Base-by-base conservation (phyloP, 2,797 vertebrate species). In the Acomys russatus region DNA sequence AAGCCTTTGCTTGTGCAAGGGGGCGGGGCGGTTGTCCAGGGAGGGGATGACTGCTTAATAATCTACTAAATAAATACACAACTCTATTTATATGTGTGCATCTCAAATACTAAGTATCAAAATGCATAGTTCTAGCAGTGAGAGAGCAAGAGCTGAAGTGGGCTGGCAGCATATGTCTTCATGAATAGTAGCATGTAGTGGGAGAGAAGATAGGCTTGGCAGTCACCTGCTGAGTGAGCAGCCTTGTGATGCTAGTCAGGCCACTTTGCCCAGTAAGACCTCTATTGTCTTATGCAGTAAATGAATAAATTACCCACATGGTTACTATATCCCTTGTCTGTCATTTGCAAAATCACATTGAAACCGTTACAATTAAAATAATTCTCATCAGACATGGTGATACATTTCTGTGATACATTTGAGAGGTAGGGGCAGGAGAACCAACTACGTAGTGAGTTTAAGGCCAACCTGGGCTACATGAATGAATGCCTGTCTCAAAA, bases 31-130 rank as follows among this genome's bases (percentile, higher is more conserved):
- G 44, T 44, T 80, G 97, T 97, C 91, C 98, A 98, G 28, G 98
- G 98, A 0, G 97, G 98, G 82, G 98, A 98, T 35, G 99, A 99
- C 84, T 98, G 99, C 84, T 95, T 99, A 71, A 96, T 99, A 38
- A 97, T 98, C 95, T 99, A 99, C 35, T 73, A 30, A 87, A 71
- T 56, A 44, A n/a, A 71, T 6, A 70, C 4, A 86, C 49, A 68
- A 49, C 49, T 54, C 56, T 59, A 28, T 35, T 71, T 71, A n/a
- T 44, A 74, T 80, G 82, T 54, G 51, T 35, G 23, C 88, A 63
- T 38, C 35, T 80, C 44, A 90, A n/a, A 49, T 17, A 59, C 90
- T 95, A n/a, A 89, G 12, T 93, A 66, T 91, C 49, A 63, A 93
- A 92, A 23, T 73, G 61, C 61, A 61, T 56, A 35, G 79, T 73